Evolutionary conservation across 2,113 vertebrate genomes (phyloP), one percentile per base, ranked within the genome.

Genomic region (Myxocyprinus asiaticus): DNA sequence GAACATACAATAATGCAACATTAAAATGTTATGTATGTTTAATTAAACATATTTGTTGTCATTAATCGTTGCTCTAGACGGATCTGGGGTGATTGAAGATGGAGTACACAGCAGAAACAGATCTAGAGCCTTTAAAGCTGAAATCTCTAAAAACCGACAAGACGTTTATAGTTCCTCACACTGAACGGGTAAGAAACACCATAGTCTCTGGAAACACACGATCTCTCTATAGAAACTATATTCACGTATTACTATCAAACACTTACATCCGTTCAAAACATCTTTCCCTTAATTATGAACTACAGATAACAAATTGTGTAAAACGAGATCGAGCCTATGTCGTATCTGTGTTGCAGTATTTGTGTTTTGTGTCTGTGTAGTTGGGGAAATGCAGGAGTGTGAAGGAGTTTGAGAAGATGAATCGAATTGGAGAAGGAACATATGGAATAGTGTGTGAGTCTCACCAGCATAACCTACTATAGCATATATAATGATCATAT

Each of bases 381-480:
- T 91, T 99, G 79, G 97, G 97, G 4, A 94, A 89, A 69, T 98
- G 97, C 89, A 92, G 97, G 63, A 98, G 95, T 0, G 97, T 99
- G 81, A 93, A 97, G 86, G 95, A 98, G 84, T 99, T 98, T 0
- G 97, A 97, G 92, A 99, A 98, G 82, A 90, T 98, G 65, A 99
- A 99, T 55, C 95, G 97, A 1, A 97, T 99, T 0, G 97, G 97
- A 61, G 97, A 99, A 81, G 97, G 97, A 85, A 99, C 97, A 2
- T 99, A 99, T 0, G 97, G 97, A 84, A 99, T 99, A 0, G 97
- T 99, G 79, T 99, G 97, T 99, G 79, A 96, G 97, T 93, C 17
- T 68, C 11, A 64, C 14, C 2, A 43, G 9, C 62, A 15, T 33
- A 33, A 33, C 22, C 22, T 33, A 33, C 22, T 33, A 33, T 33